Evolutionary conservation across 2,113 vertebrate genomes (phyloP), one percentile per base, ranked within the genome.

Genomic region (human (Homo sapiens)): DNA sequence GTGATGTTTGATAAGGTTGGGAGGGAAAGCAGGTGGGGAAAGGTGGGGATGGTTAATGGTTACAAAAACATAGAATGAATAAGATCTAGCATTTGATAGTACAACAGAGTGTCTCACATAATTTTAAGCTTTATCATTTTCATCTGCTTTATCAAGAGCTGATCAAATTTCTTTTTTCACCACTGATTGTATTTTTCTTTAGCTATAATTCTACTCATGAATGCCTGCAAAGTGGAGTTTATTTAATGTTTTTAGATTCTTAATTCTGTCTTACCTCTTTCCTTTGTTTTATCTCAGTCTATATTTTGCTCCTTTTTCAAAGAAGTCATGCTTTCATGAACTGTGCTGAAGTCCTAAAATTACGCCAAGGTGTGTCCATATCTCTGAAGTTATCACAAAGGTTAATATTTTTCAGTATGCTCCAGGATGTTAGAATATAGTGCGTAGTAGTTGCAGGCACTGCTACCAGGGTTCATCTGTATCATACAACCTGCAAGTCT

Each of bases 111-210:
- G 12, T 64, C 61, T 64, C 13, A 80, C 13, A 2, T 52, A 59
- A 68, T 78, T 93, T 87, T 70, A 78, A 40, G 73, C 14, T n/a
- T 48, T 89, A 45, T 70, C 32, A 95, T 75, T 89, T 93, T 92
- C 18, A 79, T 57, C 27, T 75, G 7, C 35, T 55, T 68, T 80
- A 40, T 85, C 35, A 81, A 66, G 13, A 94, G n/a, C 2, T 66
- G 43, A 75, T 72, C 18, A 68, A 68, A 86, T 72, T 59, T 81
- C 20, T 66, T 68, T 17, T 17, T 35, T 80, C 7, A 76, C 30
- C 7, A 79, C 2, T 38, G 25, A 75, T 72, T 75, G 50, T 90
- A 93, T 45, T 72, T 87, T 66, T 66, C 6, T 93, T 72, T 70
- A 72, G 0, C 30, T 27, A 43, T 75, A 83, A 45, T 91, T 91